A percentile compares a stretch with the other conserved stretches of the same genome.
phyloP scores from a whole-genome alignment of 2,888 invertebrate species.

The Tholera decimalis region DNA sequence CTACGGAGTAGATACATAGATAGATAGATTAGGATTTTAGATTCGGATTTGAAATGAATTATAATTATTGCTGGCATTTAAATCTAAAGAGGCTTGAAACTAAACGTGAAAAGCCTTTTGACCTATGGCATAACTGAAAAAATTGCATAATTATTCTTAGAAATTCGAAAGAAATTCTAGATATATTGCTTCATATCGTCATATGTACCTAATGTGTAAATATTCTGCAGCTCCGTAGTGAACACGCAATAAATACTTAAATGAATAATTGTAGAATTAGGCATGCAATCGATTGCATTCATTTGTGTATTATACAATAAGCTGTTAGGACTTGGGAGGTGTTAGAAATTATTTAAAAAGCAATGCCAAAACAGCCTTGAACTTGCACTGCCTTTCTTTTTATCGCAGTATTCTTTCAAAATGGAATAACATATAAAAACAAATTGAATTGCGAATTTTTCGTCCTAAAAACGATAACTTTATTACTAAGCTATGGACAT shows the following conservation, averaged over 20 bases:
- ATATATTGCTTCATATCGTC: background rate
- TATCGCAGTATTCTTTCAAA: no score
- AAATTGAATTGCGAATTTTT: background rate
- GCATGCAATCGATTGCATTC: no score
- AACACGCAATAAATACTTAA: background rate
- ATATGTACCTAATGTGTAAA: no score
- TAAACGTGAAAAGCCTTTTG: background rate
- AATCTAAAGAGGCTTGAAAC: background rate
- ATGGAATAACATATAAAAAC: no score
- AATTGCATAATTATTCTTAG: no score
- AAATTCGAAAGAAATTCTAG: no score
- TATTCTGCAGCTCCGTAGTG: background rate
- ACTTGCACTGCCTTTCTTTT: no score
- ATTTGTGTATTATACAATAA: no score
- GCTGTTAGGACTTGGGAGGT: no score
- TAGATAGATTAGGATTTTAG: constrained; percentile 16
- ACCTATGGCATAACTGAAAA: no score
- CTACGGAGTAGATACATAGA: constrained; percentile 16
- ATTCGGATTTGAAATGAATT: constrained; percentile 21
- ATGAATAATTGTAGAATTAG: background rate
- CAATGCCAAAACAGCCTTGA: no score
- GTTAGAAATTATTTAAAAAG: no score
- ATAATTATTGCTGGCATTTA: background rate
- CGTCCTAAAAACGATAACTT: background rate
- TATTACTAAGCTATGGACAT: background rate